Base-by-base conservation (phyloP, 1,140 invertebrate genomes). In the Subanguina moxae region DNA sequence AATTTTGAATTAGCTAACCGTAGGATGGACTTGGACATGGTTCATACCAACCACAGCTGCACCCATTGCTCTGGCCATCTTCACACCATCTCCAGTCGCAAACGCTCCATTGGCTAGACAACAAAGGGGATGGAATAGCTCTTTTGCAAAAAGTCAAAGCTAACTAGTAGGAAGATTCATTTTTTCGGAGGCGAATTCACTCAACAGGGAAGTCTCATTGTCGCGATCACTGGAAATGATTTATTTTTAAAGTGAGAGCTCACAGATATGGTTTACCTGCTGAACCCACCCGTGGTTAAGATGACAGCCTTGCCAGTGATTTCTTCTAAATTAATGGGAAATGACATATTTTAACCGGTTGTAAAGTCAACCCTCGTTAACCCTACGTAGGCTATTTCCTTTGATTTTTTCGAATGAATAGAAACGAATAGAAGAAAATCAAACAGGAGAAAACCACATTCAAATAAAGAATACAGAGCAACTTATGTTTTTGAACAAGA, bases 21-120 rank as follows among this genome's bases (percentile, higher is more conserved):
- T 61, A 61, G 38, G 58, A 19, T 32, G 38, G 43, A 77, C 59
- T 57, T 78, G 78, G 21, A 82, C 71, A 23, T 71, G 38, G 13
- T 83, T 67, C 80, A 82, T 83, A 15, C 80, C 80, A 30, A 82
- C 65, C 1, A 83, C 15, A 23, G 19, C 61, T 45, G 77, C 76
- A 25, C 76, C 76, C 76, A 77, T 79, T 42, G 68, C 77, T 7
- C 81, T 27, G 0, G 80, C 80, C 79, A 82, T 82, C 63, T 83
- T 83, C 8, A 84, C 79, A 32, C 83, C 82, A 62, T 82, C 80
- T 46, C 82, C 82, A n/a, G 74, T 78, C 27, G 82, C 83, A 70
- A 84, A 83, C n/a, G 74, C 64, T 27, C 82, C 82, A 21, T 21
- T 52, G 23, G 32, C 32, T 38, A 15, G 17, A 25, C 3, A 52